Conservation (phyloP, 2,888 invertebrate species). For the Zaprionus bogoriensis region DNA sequence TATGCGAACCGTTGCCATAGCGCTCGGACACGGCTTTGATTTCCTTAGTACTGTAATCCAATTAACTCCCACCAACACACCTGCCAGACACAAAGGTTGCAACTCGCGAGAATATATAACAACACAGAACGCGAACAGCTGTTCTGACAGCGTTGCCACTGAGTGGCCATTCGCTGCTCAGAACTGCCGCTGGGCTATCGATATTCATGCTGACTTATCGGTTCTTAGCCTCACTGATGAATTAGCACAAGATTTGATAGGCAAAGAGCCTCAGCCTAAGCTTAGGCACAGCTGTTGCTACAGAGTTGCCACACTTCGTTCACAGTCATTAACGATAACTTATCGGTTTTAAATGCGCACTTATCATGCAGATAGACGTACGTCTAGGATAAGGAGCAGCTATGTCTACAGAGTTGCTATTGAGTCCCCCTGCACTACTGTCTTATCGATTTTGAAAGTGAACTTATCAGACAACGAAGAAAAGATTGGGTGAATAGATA, state of each 20-base stretch:
- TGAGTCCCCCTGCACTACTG: no score
- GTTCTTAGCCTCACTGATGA: no score
- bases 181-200: background rate
- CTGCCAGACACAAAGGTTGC: constrained; percentile 21
- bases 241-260: no score
- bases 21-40: constrained; percentile 6
- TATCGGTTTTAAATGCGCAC: constrained; percentile 11
- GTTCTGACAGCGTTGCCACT: constrained; percentile 41
- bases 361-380: no score
- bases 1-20: constrained; percentile 91
- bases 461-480: background rate
- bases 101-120: constrained; percentile 40
- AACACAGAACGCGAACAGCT: constrained; percentile 38
- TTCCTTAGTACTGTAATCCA: constrained; percentile 32
- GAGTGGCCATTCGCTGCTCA: background rate
- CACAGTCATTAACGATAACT: no score
- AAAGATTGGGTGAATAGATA: constrained; percentile 22
- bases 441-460: background rate
- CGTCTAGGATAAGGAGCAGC: no score
- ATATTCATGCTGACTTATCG: background rate
- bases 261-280: no score
- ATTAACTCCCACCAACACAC: constrained; percentile 32
- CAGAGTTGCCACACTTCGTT: no score
- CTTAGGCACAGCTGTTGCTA: no score
- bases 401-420: no score